A percentile compares a stretch with the other conserved stretches of the same genome.
phyloP scores from a whole-genome alignment of 1,140 invertebrate genomes.

The Thaumetopoea pityocampa region DNA sequence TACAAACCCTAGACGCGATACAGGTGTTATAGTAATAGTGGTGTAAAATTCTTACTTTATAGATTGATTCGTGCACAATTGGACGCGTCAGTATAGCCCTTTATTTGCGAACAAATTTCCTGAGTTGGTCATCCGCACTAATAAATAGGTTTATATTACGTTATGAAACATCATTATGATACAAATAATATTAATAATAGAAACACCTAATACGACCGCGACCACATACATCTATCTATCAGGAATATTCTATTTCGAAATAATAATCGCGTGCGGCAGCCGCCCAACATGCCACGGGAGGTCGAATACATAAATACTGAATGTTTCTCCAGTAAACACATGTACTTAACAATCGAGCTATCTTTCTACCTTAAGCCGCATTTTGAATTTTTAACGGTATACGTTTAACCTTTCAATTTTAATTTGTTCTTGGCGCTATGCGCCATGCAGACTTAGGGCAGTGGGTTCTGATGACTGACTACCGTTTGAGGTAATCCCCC shows the following conservation, averaged over 20 bases:
- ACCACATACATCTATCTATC: too few relatives aligned
- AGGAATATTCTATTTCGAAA: constrained; percentile 16
- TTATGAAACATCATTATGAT: constrained; percentile 3
- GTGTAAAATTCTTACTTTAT: background rate
- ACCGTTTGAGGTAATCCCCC: too few relatives aligned
- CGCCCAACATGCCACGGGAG: constrained; percentile 2
- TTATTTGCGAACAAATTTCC: constrained; percentile 1
- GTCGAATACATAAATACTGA: constrained; percentile 13
- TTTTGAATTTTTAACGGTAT: background rate
- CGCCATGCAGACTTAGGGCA: too few relatives aligned
- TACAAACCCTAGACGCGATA: too few relatives aligned
- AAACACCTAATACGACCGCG: constrained; percentile 13
- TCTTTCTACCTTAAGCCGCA: constrained; percentile 1
- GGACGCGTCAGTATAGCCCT: background rate
- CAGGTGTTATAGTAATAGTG: too few relatives aligned
- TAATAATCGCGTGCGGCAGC: constrained; percentile 2
- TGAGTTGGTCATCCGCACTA: background rate
- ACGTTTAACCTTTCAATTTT: background rate
- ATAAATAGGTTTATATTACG: constrained; percentile 9
- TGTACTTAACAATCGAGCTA: background rate
- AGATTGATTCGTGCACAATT: background rate
- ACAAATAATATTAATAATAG: constrained; percentile 12
- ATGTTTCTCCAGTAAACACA: background rate
- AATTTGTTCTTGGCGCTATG: too few relatives aligned
- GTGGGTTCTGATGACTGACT: too few relatives aligned